Evolutionary conservation across 2,797 vertebrate genomes (phyloP).

Genomic region (Clarias platycephalus): DNA sequence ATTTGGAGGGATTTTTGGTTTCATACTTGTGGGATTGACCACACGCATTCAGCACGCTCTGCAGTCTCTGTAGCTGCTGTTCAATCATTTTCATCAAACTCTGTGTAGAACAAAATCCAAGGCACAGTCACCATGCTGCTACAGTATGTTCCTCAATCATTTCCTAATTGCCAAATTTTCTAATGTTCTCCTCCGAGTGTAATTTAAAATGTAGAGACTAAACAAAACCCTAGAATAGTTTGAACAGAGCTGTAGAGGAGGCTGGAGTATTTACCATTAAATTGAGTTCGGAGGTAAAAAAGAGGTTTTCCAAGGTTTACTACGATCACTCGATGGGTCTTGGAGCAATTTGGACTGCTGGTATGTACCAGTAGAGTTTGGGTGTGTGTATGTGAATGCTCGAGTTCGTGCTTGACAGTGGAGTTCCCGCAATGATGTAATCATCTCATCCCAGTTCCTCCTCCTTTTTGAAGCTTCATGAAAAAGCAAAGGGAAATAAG

Average conservation of each 20-base stretch:
- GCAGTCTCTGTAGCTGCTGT: background rate
- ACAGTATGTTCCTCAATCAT: background rate
- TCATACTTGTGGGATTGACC: background rate
- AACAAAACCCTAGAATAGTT: background rate
- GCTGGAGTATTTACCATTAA: background rate
- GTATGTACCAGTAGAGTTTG: background rate
- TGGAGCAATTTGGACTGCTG: slow-evolving; percentile 23
- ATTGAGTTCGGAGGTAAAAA: background rate
- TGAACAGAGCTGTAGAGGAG: background rate
- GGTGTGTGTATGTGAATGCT: background rate
- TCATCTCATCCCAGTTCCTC: background rate
- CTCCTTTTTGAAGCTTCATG: slow-evolving; percentile 12
- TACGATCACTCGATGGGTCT: slow-evolving; percentile 23
- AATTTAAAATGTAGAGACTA: background rate
- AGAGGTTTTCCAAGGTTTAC: background rate
- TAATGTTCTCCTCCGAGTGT: too few species aligned
- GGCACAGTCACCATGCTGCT: background rate
- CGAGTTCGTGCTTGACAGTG: slow-evolving; percentile 1
- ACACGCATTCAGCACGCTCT: too few species aligned
- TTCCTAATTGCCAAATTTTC: background rate
- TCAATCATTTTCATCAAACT: too few species aligned
- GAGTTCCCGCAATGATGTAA: slow-evolving; percentile 7
- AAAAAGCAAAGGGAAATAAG: slow-evolving; percentile 9
- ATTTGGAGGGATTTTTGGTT: background rate
- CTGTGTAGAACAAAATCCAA: background rate